These are phyloP conservation scores for Cyphomyrmex costatus DNA, from an alignment of 1,140 invertebrate genomes.

Conservation along the genomic window DNA sequence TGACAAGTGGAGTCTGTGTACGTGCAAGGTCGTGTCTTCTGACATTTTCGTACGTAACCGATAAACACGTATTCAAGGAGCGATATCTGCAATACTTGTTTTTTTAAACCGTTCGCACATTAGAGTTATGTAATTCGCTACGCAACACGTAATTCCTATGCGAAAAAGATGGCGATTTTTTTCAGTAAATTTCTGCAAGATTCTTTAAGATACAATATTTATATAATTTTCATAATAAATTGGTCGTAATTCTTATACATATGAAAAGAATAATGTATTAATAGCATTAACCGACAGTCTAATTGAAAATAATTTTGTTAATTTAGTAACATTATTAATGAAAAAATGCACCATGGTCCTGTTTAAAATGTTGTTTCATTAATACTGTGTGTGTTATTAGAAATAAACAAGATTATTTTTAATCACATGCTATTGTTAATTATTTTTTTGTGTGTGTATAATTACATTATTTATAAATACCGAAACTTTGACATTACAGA, in stretches of 20 bases:
- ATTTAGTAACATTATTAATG: no score
- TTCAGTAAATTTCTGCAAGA: slow-evolving; percentile 10
- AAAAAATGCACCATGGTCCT: no score
- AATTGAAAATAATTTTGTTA: no score
- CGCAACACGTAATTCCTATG: slow-evolving; percentile 8
- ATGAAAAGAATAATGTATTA: no score
- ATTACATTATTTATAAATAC: not conserved
- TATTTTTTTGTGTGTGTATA: not conserved
- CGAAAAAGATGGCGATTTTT: not conserved
- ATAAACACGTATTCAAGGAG: not conserved
- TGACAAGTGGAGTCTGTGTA: not conserved
- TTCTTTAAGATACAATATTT: not conserved
- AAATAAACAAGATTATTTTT: no score
- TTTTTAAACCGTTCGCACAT: not conserved
- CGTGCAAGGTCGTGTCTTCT: not conserved
- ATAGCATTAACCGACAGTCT: no score
- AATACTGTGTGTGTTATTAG: no score
- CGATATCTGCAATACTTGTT: not conserved
- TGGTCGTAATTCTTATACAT: not conserved
- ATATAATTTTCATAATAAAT: not conserved
- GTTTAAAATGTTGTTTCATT: no score
- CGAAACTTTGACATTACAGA: not conserved
- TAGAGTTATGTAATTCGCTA: slow-evolving; percentile 3
- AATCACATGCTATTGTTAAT: no score
- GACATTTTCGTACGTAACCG: slow-evolving; percentile 29